Evolutionary conservation across 2,888 invertebrate genomes (phyloP), one percentile per base, ranked within the genome.

Genomic region (Metacarcinus magister): DNA sequence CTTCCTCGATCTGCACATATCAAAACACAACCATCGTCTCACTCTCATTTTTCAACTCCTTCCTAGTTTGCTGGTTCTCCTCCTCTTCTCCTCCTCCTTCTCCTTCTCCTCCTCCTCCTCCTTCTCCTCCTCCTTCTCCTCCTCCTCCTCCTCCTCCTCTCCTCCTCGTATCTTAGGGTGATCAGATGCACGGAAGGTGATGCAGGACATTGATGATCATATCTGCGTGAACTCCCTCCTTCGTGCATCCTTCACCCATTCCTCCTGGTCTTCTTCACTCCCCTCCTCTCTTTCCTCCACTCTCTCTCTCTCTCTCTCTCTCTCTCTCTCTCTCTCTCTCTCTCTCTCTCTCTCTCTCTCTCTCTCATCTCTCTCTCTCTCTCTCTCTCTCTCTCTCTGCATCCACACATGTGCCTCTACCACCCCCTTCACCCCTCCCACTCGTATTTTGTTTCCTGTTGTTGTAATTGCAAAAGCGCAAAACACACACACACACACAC

Each of bases 41-140:
- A 54, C 93, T 54, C 54, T 54, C 54, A 54, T 54, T 54, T 54
- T 54, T 54, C 13, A 54, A 54, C 54, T 54, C 54, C 13, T 54
- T 54, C 54, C 16, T 16, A 13, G 13, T 19, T 19, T 13, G 13
- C 54, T 19, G 13, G 16, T n/a, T n/a, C 54, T 54, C 54, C 54
- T 54, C 54, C 54, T 54, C n/a, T n/a, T n/a, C n/a, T 19, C 28
- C 23, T n/a, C 13, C 16, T 13, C 13, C 54, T 54, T 13, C 54
- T 8, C 67, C 19, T n/a, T 3, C 2, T 19, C 28, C 23, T n/a
- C 13, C 16, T 13, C 13, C 54, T 54, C 54, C 54, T 8, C 13
- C 75, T n/a, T n/a, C 75, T 75, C 75, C 75, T n/a, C 28, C 54
- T 54, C 75, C 75, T 75, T n/a, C 75, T 75, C 75, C 75, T 75